A percentile compares a stretch with the other conserved stretches of the same genome.
These are phyloP conservation scores for Aphelocoma coerulescens DNA, from an alignment of 2,113 vertebrate genomes.

Conservation along the genomic window DNA sequence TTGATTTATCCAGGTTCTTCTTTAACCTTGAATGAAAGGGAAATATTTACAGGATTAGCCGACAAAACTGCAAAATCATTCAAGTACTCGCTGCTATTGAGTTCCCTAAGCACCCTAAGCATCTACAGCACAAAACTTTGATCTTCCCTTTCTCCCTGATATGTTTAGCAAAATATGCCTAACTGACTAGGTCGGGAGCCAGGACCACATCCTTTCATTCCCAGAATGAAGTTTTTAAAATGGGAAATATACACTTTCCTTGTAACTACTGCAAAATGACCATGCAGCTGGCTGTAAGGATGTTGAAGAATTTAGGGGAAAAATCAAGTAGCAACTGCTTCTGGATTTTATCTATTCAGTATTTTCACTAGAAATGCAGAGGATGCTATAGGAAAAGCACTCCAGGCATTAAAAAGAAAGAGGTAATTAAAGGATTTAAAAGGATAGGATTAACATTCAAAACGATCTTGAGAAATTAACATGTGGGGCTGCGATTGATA, in stretches of 20 bases:
- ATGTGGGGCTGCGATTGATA: neutral
- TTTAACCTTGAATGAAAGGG: neutral
- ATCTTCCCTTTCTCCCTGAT: neutral
- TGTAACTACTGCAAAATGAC: neutral
- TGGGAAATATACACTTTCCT: neutral
- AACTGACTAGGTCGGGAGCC: neutral
- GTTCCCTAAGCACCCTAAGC: neutral
- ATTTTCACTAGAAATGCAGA: neutral
- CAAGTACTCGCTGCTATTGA: neutral
- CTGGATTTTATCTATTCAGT: neutral
- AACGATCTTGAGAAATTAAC: neutral
- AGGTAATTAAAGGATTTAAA: constrained; percentile 18
- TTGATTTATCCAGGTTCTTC: neutral
- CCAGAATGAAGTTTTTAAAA: neutral
- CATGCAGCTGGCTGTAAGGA: neutral
- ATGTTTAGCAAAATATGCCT: neutral
- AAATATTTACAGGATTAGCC: neutral
- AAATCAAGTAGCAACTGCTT: neutral
- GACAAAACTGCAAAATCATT: neutral
- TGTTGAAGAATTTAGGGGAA: neutral
- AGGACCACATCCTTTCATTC: neutral
- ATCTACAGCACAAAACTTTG: neutral
- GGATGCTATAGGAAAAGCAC: neutral
- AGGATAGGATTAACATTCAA: neutral
- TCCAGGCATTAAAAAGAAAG: neutral